These are phyloP conservation scores for Subacronicta megacephala DNA, from an alignment of 2,888 invertebrate genomes.

Conservation along the genomic window DNA sequence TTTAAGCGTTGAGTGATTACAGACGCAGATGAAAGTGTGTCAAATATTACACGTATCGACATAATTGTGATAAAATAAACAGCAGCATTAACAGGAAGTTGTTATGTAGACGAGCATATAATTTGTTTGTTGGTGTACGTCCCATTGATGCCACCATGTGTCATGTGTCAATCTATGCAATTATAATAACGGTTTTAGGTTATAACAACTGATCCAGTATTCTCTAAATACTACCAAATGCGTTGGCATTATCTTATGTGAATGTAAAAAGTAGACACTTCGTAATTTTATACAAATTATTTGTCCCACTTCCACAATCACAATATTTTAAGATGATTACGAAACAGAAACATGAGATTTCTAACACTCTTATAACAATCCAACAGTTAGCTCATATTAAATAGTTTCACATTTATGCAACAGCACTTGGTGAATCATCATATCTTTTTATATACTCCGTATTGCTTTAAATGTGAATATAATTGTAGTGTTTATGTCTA, in stretches of 20 bases:
- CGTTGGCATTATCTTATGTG: too few relatives aligned
- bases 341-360: conserved; percentile 31
- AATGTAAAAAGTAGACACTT: neutral
- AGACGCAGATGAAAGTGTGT: conserved; percentile 50
- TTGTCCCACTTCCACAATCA: conserved; percentile 49
- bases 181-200: too few relatives aligned
- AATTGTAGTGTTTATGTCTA: conserved; percentile 43
- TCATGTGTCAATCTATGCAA: too few relatives aligned
- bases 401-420: conserved; percentile 56
- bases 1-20: conserved; percentile 51
- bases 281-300: conserved; percentile 19
- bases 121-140: too few relatives aligned
- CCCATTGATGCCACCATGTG: too few relatives aligned
- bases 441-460: conserved; percentile 39
- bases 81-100: conserved; percentile 2
- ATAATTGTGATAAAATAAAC: conserved; percentile 9
- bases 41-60: conserved; percentile 33
- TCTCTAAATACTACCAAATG: too few relatives aligned
- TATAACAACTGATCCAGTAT: too few relatives aligned
- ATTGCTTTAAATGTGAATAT: conserved; percentile 49
- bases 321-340: conserved; percentile 38
- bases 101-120: neutral
- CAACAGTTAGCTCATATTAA: conserved; percentile 36
- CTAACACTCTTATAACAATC: conserved; percentile 38
- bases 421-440: conserved; percentile 52